phyloP scores from a whole-genome alignment of 2,113 vertebrate species.

The Paedocypris sp. region DNA sequence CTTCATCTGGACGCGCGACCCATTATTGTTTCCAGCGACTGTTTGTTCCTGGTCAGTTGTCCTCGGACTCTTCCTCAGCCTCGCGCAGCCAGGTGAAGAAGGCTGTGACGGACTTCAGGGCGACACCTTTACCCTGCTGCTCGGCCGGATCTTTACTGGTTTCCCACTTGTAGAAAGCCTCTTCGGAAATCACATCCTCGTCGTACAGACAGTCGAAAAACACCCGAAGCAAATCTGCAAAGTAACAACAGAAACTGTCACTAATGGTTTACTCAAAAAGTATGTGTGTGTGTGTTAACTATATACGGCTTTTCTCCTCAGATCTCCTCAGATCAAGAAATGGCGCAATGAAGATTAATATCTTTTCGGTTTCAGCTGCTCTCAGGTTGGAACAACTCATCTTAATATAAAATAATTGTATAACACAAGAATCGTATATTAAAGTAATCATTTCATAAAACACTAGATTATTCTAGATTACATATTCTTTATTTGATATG shows the following conservation, averaged over 20 bases:
- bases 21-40: conserved; percentile 61
- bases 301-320: too few species aligned
- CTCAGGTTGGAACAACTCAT: too few species aligned
- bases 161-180: conserved; percentile 97
- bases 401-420: too few species aligned
- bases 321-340: too few species aligned
- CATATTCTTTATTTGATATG: too few species aligned
- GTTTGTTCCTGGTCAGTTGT: conserved; percentile 73
- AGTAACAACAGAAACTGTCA: not conserved
- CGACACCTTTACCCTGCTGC: conserved; percentile 89
- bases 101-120: conserved; percentile 88
- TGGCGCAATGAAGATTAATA: too few species aligned
- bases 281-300: too few species aligned
- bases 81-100: conserved; percentile 98
- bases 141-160: conserved; percentile 90
- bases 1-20: conserved; percentile 49
- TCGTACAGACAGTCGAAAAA: conserved; percentile 98
- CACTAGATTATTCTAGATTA: too few species aligned
- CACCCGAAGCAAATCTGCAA: conserved; percentile 86
- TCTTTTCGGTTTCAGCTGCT: too few species aligned
- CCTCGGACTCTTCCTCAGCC: conserved; percentile 96
- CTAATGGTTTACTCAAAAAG: not conserved
- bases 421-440: not conserved
- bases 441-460: too few species aligned
- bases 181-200: conserved; percentile 95